Base-by-base conservation (phyloP, 2,113 vertebrate genomes). In the Baryphthengus martii region DNA sequence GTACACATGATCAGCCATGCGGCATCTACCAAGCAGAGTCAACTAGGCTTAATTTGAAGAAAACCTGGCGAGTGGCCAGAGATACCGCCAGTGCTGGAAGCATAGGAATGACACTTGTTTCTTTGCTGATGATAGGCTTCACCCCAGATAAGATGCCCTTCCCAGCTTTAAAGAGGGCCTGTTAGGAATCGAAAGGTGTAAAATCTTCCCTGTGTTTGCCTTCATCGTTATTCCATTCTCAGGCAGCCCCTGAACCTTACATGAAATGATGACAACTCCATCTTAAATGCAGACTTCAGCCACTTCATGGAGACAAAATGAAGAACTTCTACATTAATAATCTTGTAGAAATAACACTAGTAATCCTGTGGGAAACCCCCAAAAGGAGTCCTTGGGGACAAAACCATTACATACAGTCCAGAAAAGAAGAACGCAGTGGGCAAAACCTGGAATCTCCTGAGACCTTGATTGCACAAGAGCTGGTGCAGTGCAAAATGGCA, bases 91-190 rank as follows among this genome's bases (percentile, higher is more conserved):
- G 25, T 72, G 65, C 73, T 71, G 65, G 19, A 87, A 47, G 29
- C 33, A 37, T 24, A 35, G 47, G 42, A 53, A 53, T 45, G 49
- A 75, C 56, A 71, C 8, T 8, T 25, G 10, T n/a, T 39, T 73
- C 50, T 96, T 91, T 58, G 63, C 39, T 80, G 71, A 88, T 83
- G 33, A 12, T 26, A 49, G 13, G 20, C 23, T 91, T 91, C 50
- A 77, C 37, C 16, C 8, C 23, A 29, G 45, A 44, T 47, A 21
- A 35, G 5, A 20, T 50, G 29, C 49, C 25, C 88, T 88, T 74
- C 16, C 21, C 29, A 76, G 25, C 13, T 84, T 85, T 88, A 91
- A 85, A 58, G 35, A 58, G 55, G 25, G n/a, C 18, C n/a, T 53
- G 2, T 29, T 49, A 67, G 35, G 28, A 80, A 53, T 0, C 24